A percentile compares a stretch with the other conserved stretches of the same genome.
Evolutionary conservation across 2,797 vertebrate genomes (phyloP).

Genomic region (Myotis myotis): DNA sequence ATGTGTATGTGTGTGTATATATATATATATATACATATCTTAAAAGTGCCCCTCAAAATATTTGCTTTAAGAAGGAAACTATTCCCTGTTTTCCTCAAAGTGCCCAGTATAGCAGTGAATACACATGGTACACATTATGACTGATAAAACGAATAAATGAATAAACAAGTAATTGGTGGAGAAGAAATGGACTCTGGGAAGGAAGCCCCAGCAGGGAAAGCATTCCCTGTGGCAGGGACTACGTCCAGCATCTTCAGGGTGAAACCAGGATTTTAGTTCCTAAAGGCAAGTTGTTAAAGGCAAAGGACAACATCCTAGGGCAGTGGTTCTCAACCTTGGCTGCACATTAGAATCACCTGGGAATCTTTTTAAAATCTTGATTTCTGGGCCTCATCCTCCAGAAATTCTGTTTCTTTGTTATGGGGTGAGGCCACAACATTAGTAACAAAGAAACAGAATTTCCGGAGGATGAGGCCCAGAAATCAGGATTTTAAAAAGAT

Average conservation of each 20-base stretch:
- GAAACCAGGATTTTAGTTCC: background rate
- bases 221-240: background rate
- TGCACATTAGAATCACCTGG: too few relatives aligned
- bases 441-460: too few relatives aligned
- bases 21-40: too few relatives aligned
- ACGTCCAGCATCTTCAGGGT: background rate
- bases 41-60: background rate
- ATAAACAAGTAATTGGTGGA: background rate
- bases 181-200: background rate
- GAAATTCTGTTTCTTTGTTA: too few relatives aligned
- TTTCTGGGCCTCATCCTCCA: too few relatives aligned
- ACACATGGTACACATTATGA: background rate
- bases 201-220: background rate
- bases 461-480: too few relatives aligned
- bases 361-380: too few relatives aligned
- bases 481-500: too few relatives aligned
- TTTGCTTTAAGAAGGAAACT: background rate
- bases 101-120: background rate
- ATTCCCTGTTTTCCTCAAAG: background rate
- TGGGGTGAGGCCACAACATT: too few relatives aligned
- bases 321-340: too few relatives aligned
- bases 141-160: background rate
- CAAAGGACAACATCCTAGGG: background rate
- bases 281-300: constrained; percentile 4
- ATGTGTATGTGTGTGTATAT: too few relatives aligned